Conservation (phyloP, 2,113 vertebrate species). For the Tyrannus savana region DNA sequence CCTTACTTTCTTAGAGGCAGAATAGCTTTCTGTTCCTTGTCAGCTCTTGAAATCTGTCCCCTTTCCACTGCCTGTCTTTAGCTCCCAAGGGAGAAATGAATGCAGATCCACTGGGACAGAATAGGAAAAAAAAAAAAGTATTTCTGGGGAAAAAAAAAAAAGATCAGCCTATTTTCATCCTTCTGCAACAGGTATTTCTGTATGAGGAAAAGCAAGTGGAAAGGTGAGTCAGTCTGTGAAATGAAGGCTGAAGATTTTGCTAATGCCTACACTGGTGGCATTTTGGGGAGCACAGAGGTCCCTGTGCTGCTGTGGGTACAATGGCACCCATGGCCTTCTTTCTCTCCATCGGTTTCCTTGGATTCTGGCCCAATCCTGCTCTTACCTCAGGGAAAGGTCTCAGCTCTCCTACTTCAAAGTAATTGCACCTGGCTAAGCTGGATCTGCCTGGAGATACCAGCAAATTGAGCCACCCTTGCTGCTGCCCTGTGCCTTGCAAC, state of each 20-base stretch:
- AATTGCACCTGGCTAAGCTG: background rate
- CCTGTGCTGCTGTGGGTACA: background rate
- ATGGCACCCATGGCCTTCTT: fast-evolving
- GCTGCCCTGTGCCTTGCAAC: background rate
- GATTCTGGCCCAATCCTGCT: background rate
- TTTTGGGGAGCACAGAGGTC: background rate
- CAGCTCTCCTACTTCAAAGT: background rate
- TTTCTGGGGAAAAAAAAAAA: background rate
- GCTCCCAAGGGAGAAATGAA: background rate
- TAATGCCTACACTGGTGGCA: background rate
- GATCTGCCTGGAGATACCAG: background rate
- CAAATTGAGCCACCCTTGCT: background rate
- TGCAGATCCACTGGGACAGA: background rate
- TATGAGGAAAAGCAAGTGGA: background rate
- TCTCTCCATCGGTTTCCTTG: background rate
- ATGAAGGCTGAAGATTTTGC: background rate
- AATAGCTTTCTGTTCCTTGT: background rate
- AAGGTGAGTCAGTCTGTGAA: background rate
- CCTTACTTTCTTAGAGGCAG: background rate
- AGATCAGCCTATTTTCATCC: background rate
- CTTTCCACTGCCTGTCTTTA: background rate
- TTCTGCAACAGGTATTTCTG: background rate
- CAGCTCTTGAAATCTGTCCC: background rate
- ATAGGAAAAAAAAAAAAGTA: background rate
- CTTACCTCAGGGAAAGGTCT: background rate